A percentile compares a stretch with the other conserved stretches of the same genome.
Evolutionary conservation across 2,888 invertebrate genomes (phyloP).

Genomic region (Oligia fasciuncula): DNA sequence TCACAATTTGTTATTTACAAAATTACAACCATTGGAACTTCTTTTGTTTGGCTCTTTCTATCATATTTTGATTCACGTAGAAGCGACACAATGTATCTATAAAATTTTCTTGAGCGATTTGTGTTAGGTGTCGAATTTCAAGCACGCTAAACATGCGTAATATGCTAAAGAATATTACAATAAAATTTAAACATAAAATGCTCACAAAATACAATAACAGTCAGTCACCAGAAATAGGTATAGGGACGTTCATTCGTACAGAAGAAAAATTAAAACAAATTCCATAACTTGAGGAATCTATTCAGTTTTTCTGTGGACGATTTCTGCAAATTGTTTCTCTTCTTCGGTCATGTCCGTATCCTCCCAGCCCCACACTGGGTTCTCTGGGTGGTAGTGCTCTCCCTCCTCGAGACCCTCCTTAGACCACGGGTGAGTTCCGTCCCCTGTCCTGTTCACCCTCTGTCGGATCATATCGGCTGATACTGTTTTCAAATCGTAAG

Average conservation of each 20-base stretch:
- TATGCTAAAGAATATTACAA: constrained; percentile 1
- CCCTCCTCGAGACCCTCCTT: constrained; percentile 77
- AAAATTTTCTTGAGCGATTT: constrained; percentile 20
- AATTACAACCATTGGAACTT: constrained; percentile 24
- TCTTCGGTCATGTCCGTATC: constrained; percentile 93
- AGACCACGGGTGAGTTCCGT: constrained; percentile 90
- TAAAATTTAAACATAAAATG: constrained; percentile 32
- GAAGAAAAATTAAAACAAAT: constrained; percentile 57
- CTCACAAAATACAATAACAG: constrained; percentile 36
- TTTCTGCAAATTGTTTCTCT: constrained; percentile 90
- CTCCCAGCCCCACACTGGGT: constrained; percentile 95
- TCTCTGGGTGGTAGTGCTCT: constrained; percentile 87
- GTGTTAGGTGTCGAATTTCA: constrained; percentile 5
- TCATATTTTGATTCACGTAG: background rate
- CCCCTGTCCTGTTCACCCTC: constrained; percentile 93
- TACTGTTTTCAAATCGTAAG: constrained; percentile 96
- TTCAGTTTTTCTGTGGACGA: constrained; percentile 79
- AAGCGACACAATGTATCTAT: constrained; percentile 9
- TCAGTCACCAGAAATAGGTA: constrained; percentile 36
- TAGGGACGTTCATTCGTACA: constrained; percentile 34
- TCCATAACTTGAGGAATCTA: constrained; percentile 63
- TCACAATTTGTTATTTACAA: constrained; percentile 49
- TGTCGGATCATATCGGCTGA: constrained; percentile 92
- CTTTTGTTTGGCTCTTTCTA: constrained; percentile 14
- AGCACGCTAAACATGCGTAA: constrained; percentile 12